Base-by-base conservation (phyloP, 2,888 invertebrate species). In the Nezara viridula region DNA sequence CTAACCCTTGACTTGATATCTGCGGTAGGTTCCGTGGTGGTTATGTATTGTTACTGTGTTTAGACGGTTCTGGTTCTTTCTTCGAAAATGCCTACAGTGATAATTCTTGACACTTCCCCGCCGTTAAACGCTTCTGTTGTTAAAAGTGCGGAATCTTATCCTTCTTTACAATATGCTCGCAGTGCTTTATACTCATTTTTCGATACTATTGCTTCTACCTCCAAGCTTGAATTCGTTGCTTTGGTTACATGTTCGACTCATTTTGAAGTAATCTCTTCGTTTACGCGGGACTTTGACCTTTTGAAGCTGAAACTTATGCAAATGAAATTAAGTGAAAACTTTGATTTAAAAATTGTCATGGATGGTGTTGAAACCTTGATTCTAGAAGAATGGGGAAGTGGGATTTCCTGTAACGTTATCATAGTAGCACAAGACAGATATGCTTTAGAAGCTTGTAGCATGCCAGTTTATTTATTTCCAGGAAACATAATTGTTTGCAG, bases 371-470 rank as follows among this genome's bases (percentile, higher is more conserved):
- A 96, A 92, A 95, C 95, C 92, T 94, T 97, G 88, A 95, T 98
- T 55, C 94, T 96, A 55, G 95, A 96, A 89, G 97, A 98, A 92
- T 99, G 98, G 98, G 98, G 98, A 10, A 96, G 95, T 90, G 96
- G 96, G 91, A 97, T 96, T 86, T 95, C 96, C 16, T 96, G 97
- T 91, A 98, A 98, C 93, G 95, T 96, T 40, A 94, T 97, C 49
- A 92, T 96, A 52, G 94, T 97, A 60, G 96, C 97, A 0, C 97
- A 97, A 93, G 97, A 96, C 40, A 95, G 95, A 90, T 93, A 95
- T 50, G 96, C 96, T 10, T 90, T 91, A 27, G 90, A 90, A 86
- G 91, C 93, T 93, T 91, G 94, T 94, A 44, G 95, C 96, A 91
- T 97, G 97, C 50, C 92, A 98, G 97, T 96, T 12, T 96, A 97